Evolutionary conservation across 2,888 invertebrate genomes (phyloP).

Genomic region (Strigamia crassipes): DNA sequence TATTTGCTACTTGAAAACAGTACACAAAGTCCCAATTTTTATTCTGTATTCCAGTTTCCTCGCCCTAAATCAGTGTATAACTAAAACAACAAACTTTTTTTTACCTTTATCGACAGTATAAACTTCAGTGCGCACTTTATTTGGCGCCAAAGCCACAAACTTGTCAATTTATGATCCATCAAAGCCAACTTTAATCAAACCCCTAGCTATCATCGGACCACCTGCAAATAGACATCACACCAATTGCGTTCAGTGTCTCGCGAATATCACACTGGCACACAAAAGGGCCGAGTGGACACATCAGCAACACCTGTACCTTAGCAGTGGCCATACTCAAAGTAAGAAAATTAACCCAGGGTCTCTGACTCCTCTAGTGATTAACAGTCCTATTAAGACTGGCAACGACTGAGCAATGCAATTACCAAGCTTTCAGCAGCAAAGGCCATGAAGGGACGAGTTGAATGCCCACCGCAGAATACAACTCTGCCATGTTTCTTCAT

Average conservation of each 20-base stretch:
- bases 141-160: neutral
- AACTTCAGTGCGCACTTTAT: neutral
- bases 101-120: neutral
- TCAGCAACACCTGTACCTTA: constrained; percentile 28
- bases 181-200: constrained; percentile 32
- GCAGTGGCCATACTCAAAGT: constrained; percentile 17
- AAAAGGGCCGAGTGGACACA: constrained; percentile 34
- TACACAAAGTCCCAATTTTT: too few species aligned
- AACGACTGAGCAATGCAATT: constrained; percentile 42
- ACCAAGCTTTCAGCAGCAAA: constrained; percentile 42
- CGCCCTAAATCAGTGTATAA: too few species aligned
- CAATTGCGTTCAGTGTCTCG: constrained; percentile 25
- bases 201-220: constrained; percentile 13
- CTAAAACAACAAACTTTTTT: neutral
- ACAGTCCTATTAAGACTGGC: constrained; percentile 40
- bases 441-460: constrained; percentile 40
- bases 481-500: constrained; percentile 36
- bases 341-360: constrained; percentile 36
- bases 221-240: constrained; percentile 26
- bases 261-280: constrained; percentile 17
- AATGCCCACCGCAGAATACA: constrained; percentile 40
- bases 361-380: constrained; percentile 38
- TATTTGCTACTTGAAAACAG: too few species aligned
- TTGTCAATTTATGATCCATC: constrained; percentile 38
- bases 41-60: too few species aligned